Conservation (phyloP, 2,888 invertebrate genomes). For the Seira sanloemensis region DNA sequence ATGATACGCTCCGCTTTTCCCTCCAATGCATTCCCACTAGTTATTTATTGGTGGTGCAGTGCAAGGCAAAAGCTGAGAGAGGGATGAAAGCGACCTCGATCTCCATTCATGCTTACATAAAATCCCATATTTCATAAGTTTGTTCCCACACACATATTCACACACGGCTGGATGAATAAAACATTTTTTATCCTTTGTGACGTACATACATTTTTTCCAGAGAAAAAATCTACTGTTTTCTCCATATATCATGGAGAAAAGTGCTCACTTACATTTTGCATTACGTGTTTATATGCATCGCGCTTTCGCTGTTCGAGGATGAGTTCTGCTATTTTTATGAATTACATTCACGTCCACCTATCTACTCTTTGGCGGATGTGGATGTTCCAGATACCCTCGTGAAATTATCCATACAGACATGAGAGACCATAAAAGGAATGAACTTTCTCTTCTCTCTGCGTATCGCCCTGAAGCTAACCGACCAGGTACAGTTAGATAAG, state of each 20-base stretch:
- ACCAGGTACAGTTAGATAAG: slow-evolving; percentile 2
- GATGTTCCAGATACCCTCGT: slow-evolving; percentile 12
- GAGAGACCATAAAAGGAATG: neutral
- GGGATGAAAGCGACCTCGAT: slow-evolving; percentile 49
- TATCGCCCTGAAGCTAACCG: slow-evolving; percentile 3
- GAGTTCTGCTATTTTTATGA: slow-evolving; percentile 49
- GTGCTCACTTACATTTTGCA: slow-evolving; percentile 16
- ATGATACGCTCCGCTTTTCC: slow-evolving; percentile 1
- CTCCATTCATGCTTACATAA: slow-evolving; percentile 62
- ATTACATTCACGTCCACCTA: slow-evolving; percentile 55
- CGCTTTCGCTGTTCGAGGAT: neutral
- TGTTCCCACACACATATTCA: slow-evolving; percentile 18
- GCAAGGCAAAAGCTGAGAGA: slow-evolving; percentile 22
- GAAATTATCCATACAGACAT: slow-evolving; percentile 7
- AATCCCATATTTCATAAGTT: slow-evolving; percentile 54
- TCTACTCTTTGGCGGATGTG: neutral
- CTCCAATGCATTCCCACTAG: slow-evolving; percentile 8
- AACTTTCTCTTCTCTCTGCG: neutral
- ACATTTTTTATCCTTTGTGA: slow-evolving; percentile 16
- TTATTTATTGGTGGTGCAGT: slow-evolving; percentile 8
- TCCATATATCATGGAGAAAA: slow-evolving; percentile 4
- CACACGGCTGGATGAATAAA: slow-evolving; percentile 19
- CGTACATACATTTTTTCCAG: no score
- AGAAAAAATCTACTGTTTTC: no score
- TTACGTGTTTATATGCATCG: slow-evolving; percentile 8